Evolutionary conservation across 2,888 invertebrate species (phyloP).

Genomic region (Drosophila borealis): DNA sequence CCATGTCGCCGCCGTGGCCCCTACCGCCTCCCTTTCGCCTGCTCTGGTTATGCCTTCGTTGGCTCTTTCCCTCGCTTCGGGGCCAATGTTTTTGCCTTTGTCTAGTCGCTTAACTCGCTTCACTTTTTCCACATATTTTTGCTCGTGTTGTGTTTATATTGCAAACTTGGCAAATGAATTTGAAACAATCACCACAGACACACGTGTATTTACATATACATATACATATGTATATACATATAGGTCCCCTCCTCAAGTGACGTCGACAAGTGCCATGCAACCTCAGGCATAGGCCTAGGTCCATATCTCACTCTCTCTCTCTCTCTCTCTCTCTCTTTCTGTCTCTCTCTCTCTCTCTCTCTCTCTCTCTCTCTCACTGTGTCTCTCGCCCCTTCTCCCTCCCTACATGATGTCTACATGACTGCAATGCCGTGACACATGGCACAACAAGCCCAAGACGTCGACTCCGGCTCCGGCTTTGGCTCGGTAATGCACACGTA

Average conservation of each 20-base stretch:
- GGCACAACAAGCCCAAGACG: constrained; percentile 80
- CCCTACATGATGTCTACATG: constrained; percentile 78
- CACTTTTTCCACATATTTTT: constrained; percentile 73
- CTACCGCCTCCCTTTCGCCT: not conserved
- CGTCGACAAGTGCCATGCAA: constrained; percentile 68
- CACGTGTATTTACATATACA: constrained; percentile 42
- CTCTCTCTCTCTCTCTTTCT: not conserved
- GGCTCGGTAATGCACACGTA: constrained; percentile 63
- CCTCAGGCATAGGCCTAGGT: constrained; percentile 55
- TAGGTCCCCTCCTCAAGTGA: constrained; percentile 11
- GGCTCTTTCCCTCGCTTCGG: not conserved
- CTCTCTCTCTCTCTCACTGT: not conserved
- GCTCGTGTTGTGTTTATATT: constrained; percentile 74
- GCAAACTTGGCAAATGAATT: constrained; percentile 82
- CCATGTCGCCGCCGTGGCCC: constrained; percentile 36
- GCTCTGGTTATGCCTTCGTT: constrained; percentile 1
- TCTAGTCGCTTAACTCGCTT: constrained; percentile 74
- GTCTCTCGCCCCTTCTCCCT: constrained; percentile 4
- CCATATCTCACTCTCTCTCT: constrained; percentile 12
- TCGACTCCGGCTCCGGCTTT: constrained; percentile 40
- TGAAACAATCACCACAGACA: constrained; percentile 82
- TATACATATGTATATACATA: constrained; percentile 19
- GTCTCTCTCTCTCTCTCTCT: not conserved
- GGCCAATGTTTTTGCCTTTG: constrained; percentile 42
- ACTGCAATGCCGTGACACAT: constrained; percentile 80